Base-by-base conservation (phyloP, 2,113 vertebrate species). In the Silurus meridionalis region DNA sequence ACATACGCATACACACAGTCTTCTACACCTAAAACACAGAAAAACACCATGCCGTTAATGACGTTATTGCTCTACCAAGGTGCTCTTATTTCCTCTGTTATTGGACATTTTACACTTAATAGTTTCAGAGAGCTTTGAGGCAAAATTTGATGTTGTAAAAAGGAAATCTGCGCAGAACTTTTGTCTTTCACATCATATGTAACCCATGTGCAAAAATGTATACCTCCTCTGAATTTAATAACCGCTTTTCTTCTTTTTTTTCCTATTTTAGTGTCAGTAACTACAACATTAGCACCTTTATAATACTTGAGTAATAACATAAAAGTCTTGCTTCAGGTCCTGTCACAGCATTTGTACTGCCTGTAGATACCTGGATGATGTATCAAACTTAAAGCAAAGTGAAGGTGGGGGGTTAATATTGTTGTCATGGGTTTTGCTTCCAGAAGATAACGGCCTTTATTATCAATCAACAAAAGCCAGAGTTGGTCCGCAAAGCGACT, bases 21-120 rank as follows among this genome's bases (percentile, higher is more conserved):
- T 6, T 23, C 48, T 15, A 28, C 63, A 8, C 46, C 2, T 37
- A 37, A 37, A 37, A 37, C 2, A 2, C 37, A 37, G 2, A 37
- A 37, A 37, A 37, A 37, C 37, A 37, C 25, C 77, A 60, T 25
- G 23, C 23, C 55, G 50, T 37, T 79, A 58, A 79, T 79, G n/a
- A 17, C 13, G 46, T 28, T 48, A 37, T 78, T 78, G n/a, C 6
- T 58, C 4, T 2, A 10, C 28, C 25, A 37, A 9, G 23, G 8
- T 79, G 25, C 25, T 79, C 15, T 37, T 15, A 79, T 79, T 79
- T 79, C 25, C 77, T 74, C 21, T 46, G 57, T 46, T 80, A 60
- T 61, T 80, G 55, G 17, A 21, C 57, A 60, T 60, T 60, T 61
- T 79, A 57, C 15, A 9, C n/a, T 57, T 58, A 8, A 10, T 75